Evolutionary conservation across 2,888 invertebrate species (phyloP).

Genomic region (Megaustenia siamemsis): DNA sequence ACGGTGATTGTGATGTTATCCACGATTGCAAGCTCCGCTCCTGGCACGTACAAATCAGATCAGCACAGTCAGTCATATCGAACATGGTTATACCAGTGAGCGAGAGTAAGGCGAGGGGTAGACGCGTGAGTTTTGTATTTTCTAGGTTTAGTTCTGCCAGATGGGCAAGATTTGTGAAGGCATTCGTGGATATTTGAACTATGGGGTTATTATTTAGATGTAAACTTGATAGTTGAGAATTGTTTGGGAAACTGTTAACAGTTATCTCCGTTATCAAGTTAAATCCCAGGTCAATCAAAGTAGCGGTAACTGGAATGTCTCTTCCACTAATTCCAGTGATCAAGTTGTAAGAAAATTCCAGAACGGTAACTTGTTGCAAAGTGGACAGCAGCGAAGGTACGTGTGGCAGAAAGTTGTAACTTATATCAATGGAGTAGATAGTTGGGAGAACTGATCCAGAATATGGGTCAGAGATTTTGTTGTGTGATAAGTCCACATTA

Average conservation of each 20-base stretch:
- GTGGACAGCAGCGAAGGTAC: neutral
- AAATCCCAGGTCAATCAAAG: neutral
- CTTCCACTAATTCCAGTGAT: neutral
- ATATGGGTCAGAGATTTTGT: neutral
- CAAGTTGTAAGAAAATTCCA: neutral
- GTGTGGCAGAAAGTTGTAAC: neutral
- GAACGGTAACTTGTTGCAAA: neutral
- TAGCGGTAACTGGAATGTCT: neutral
- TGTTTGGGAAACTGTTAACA: neutral
- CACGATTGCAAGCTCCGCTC: neutral
- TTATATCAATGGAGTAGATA: neutral
- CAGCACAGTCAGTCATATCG: neutral
- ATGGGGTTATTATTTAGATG: conserved; percentile 18
- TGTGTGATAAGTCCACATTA: neutral
- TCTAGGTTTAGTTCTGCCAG: neutral
- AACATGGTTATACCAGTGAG: neutral
- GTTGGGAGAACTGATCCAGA: neutral
- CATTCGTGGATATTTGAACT: neutral
- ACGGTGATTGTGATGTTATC: neutral
- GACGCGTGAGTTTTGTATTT: neutral
- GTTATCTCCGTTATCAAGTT: conserved; percentile 3
- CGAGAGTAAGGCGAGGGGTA: neutral
- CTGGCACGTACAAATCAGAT: neutral
- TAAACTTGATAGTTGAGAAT: neutral
- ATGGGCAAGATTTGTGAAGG: neutral